Evolutionary conservation across 2,113 vertebrate genomes (phyloP).

Genomic region (Pristiophorus japonicus): DNA sequence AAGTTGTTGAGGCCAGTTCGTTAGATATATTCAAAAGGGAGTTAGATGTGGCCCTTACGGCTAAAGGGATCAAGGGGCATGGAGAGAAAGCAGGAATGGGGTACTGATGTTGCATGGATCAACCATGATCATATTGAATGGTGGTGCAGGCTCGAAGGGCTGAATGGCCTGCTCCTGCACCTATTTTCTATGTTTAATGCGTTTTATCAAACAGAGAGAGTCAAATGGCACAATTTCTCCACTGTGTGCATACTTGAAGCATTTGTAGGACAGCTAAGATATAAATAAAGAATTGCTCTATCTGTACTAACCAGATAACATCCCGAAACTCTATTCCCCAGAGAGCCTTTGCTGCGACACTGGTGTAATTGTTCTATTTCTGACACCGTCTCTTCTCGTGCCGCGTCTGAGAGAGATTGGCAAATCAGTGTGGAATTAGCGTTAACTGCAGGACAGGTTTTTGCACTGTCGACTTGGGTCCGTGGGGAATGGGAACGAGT

Average conservation of each 20-base stretch:
- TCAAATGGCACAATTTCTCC: background rate
- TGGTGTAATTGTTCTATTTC: background rate
- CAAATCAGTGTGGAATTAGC: constrained; percentile 9
- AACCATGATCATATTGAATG: too few relatives aligned
- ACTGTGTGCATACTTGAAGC: background rate
- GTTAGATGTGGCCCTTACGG: too few relatives aligned
- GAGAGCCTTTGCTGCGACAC: background rate
- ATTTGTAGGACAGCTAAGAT: background rate
- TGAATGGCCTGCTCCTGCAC: too few relatives aligned
- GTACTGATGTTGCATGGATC: too few relatives aligned
- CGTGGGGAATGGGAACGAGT: background rate
- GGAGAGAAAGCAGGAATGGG: too few relatives aligned
- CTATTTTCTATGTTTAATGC: too few relatives aligned
- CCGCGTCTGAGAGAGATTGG: background rate
- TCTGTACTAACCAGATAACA: background rate
- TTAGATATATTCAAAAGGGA: too few relatives aligned
- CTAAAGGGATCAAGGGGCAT: too few relatives aligned
- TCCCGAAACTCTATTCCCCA: background rate
- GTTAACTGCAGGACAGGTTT: background rate
- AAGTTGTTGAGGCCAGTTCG: too few relatives aligned
- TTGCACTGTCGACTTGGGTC: background rate
- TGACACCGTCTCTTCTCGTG: background rate
- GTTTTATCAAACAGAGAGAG: background rate
- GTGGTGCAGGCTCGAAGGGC: too few relatives aligned
- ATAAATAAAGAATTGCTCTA: background rate